Evolutionary conservation across 2,888 invertebrate species (phyloP).

Genomic region (Spicauda simplicius): DNA sequence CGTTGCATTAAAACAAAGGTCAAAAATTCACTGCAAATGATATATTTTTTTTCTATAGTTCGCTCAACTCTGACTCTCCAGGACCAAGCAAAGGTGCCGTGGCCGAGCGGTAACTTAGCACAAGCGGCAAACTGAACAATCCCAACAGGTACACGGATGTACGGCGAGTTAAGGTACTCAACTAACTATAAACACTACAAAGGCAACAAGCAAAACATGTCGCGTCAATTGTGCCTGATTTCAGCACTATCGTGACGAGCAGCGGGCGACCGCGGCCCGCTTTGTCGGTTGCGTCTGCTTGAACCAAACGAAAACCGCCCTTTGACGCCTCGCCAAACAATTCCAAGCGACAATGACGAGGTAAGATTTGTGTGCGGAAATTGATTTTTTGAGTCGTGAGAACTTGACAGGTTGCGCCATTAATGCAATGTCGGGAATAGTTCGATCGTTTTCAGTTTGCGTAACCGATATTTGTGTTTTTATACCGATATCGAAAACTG

Average conservation of each 20-base stretch:
- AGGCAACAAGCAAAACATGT: conserved; percentile 72
- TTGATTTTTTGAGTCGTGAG: conserved; percentile 82
- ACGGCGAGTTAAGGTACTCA: conserved; percentile 55
- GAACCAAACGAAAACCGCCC: conserved; percentile 57
- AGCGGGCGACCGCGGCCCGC: conserved; percentile 63
- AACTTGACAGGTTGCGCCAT: conserved; percentile 77
- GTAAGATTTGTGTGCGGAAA: conserved; percentile 83
- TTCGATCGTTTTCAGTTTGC: no score
- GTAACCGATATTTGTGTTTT: no score
- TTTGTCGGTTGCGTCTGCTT: conserved; percentile 62
- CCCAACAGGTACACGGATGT: conserved; percentile 23
- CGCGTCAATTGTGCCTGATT: conserved; percentile 72
- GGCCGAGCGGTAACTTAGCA: background rate
- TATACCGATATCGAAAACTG: no score
- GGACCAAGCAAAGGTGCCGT: no score
- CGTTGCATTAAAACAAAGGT: no score
- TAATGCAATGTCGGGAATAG: conserved; percentile 54
- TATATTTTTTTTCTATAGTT: no score
- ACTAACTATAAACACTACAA: conserved; percentile 62
- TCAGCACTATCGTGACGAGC: conserved; percentile 75
- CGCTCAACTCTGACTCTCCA: no score
- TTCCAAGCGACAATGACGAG: conserved; percentile 81
- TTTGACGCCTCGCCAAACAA: conserved; percentile 64
- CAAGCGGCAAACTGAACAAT: conserved; percentile 9
- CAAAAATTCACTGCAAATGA: no score